phyloP scores from a whole-genome alignment of 2,113 vertebrate species.

The Labeo catla region DNA sequence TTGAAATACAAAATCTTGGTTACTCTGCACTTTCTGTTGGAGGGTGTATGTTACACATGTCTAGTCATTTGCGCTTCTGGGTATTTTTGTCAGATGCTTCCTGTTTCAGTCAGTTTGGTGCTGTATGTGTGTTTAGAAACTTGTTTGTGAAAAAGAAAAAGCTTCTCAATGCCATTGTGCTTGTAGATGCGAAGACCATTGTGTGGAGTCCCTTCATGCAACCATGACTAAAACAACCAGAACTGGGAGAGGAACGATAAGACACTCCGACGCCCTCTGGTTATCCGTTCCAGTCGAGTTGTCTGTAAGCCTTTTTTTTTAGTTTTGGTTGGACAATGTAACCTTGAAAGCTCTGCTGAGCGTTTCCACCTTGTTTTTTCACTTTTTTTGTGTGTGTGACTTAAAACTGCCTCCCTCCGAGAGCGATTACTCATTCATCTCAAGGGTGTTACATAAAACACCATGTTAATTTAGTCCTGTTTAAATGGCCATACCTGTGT shows the following conservation, averaged over 20 bases:
- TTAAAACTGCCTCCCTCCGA: not conserved
- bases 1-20: not conserved
- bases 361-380: not conserved
- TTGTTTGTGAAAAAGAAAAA: not conserved
- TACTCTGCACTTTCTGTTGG: constrained; percentile 49
- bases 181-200: not conserved
- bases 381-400: not conserved
- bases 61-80: not conserved
- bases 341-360: constrained; percentile 35
- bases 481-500: not conserved
- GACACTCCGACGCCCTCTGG: not conserved
- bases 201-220: constrained; percentile 19
- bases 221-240: constrained; percentile 18
- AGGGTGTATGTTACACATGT: not conserved
- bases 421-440: constrained; percentile 26
- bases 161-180: not conserved
- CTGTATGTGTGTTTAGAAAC: not conserved
- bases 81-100: not conserved
- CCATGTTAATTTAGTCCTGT: not conserved
- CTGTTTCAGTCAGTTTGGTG: constrained; percentile 8
- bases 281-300: not conserved
- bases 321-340: not conserved
- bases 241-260: constrained; percentile 12
- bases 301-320: not conserved
- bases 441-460: constrained; percentile 27